Evolutionary conservation across 2,888 invertebrate species (phyloP), one percentile per base, ranked within the genome.

Genomic region (Siphonodentalium dalli): DNA sequence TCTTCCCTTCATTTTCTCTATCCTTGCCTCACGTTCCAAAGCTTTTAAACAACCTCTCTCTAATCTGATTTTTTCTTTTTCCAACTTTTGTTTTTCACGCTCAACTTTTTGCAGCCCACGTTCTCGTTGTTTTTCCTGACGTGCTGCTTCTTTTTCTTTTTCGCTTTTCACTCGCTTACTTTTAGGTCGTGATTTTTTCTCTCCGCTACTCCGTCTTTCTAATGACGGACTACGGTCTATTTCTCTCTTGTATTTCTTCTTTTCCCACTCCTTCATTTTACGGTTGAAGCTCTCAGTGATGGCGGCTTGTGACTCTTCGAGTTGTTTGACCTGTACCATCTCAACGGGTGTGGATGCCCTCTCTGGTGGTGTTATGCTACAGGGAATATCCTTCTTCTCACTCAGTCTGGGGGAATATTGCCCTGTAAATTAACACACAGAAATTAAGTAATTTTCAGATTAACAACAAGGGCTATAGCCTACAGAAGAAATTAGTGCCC

Each of bases 261-360:
- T 57, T 72, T 93, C 89, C 93, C 93, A 93, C 78, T 93, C 92
- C 63, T 89, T 88, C 26, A 93, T 82, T 77, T 92, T 93, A 79
- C 88, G 89, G 29, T 89, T 85, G 77, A 92, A 92, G 71, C 93
- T 92, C 55, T 92, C 90, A 21, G 90, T 89, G 11, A 92, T 83
- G 63, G 88, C 88, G 63, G 77, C 75, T 63, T 82, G 82, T 23
- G 84, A 72, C 47, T 84, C 84, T 47, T 82, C 81, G 28, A 83
- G n/a, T n/a, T n/a, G n/a, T n/a, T n/a, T n/a, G n/a, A n/a, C n/a
- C n/a, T n/a, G n/a, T n/a, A n/a, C n/a, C n/a, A n/a, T 48, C 9
- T 21, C 50, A n/a, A 43, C 61, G 40, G 58, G 60, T 7, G 59
- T 61, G 39, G 46, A 53, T 21, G 47, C 44, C 24, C 55, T 61